Percentiles rank a stretch among this genome's conserved stretches.
These are phyloP conservation scores for Diplodus sargus DNA, from an alignment of 2,797 vertebrate species.

Conservation along the genomic window DNA sequence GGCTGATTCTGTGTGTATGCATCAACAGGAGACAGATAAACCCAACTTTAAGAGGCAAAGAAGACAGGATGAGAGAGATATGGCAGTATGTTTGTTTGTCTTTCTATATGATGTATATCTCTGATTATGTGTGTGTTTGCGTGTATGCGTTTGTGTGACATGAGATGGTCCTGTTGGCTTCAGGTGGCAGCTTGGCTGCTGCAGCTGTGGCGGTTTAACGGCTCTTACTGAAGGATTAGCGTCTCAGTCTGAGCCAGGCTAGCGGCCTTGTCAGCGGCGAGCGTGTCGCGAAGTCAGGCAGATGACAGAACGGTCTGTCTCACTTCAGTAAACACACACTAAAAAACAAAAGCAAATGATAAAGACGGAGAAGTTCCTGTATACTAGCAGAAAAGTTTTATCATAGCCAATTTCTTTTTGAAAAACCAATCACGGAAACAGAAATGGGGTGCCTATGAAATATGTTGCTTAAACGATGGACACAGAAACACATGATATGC, in stretches of 20 bases:
- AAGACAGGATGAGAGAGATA: slow-evolving; percentile 6
- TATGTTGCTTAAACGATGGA: not conserved
- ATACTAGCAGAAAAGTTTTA: slow-evolving; percentile 37
- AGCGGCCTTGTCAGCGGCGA: slow-evolving; percentile 57
- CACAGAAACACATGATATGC: not conserved
- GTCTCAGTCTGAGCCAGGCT: slow-evolving; percentile 69
- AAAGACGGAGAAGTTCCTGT: slow-evolving; percentile 1
- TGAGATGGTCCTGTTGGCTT: slow-evolving; percentile 66
- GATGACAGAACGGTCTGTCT: slow-evolving; percentile 62
- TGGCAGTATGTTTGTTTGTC: slow-evolving; percentile 19
- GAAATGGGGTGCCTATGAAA: not conserved
- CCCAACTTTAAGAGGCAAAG: not conserved
- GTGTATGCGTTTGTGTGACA: slow-evolving; percentile 28
- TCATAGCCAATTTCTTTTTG: slow-evolving; percentile 8
- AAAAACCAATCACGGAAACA: slow-evolving; percentile 3
- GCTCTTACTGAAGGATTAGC: slow-evolving; percentile 79
- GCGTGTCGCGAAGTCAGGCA: slow-evolving; percentile 35
- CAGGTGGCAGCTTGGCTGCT: slow-evolving; percentile 74
- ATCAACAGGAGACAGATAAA: not conserved
- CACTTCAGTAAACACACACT: slow-evolving; percentile 51
- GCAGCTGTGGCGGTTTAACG: slow-evolving; percentile 79
- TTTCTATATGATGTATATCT: slow-evolving; percentile 35
- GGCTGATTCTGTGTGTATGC: not conserved
- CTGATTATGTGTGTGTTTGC: slow-evolving; percentile 2
- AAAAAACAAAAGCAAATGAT: slow-evolving; percentile 44